These are phyloP conservation scores for Vesta saturnalis DNA, from an alignment of 2,888 invertebrate genomes.

Conservation along the genomic window DNA sequence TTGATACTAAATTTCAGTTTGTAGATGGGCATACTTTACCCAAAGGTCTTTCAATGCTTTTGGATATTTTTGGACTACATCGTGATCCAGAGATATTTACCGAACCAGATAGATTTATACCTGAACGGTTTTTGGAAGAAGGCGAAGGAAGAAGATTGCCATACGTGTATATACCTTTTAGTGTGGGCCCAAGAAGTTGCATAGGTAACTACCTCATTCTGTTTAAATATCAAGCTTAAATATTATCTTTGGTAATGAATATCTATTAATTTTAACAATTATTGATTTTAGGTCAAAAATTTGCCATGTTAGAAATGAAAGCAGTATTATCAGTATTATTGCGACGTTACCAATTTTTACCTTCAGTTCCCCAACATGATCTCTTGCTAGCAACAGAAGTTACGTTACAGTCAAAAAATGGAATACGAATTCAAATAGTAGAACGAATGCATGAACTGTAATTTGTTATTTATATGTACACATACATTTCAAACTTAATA, in stretches of 20 bases:
- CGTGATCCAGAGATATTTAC: conserved; percentile 64
- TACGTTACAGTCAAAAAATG: conserved; percentile 63
- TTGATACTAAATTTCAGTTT: neutral
- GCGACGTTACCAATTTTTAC: conserved; percentile 59
- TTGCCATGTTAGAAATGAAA: conserved; percentile 66
- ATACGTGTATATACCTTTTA: conserved; percentile 68
- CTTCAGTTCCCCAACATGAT: conserved; percentile 54
- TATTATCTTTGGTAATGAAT: neutral
- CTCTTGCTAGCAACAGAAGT: conserved; percentile 62
- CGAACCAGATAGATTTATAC: conserved; percentile 64
- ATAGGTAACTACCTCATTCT: conserved; percentile 60
- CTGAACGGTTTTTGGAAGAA: conserved; percentile 63
- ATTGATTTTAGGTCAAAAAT: conserved; percentile 59
- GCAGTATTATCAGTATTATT: conserved; percentile 63
- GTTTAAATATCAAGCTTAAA: too few species aligned
- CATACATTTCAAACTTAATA: too few species aligned
- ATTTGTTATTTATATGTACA: too few species aligned
- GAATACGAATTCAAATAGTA: conserved; percentile 50
- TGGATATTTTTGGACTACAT: conserved; percentile 63
- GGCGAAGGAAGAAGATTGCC: conserved; percentile 57
- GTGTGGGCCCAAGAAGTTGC: conserved; percentile 71
- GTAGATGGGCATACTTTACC: conserved; percentile 47
- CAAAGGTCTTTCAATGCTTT: conserved; percentile 57
- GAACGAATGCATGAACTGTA: too few species aligned
- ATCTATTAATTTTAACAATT: neutral